Evolutionary conservation across 2,113 vertebrate genomes (phyloP).

Genomic region (Mystacornis crossleyi): DNA sequence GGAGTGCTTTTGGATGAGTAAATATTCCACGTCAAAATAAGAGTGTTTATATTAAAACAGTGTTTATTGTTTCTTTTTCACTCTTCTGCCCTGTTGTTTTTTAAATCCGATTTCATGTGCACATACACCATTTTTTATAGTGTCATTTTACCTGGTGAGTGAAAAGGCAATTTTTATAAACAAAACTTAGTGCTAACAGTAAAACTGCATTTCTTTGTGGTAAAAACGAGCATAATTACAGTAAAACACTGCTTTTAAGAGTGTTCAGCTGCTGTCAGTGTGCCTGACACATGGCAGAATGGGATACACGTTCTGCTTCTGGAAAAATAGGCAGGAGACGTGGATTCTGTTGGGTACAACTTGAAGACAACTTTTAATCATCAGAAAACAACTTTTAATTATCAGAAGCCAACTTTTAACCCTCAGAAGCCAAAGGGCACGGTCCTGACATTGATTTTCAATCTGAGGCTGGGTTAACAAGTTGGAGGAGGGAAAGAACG

Average conservation of each 20-base stretch:
- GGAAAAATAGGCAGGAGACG: not conserved
- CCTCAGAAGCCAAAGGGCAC: not conserved
- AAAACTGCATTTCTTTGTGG: not conserved
- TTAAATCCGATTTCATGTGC: not conserved
- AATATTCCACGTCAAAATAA: not conserved
- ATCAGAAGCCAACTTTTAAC: not conserved
- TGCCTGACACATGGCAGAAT: not conserved
- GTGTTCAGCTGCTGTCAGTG: not conserved
- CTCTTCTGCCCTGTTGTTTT: not conserved
- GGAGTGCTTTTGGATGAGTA: not conserved
- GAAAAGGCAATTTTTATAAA: not conserved
- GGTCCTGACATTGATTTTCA: not conserved
- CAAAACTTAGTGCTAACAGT: not conserved
- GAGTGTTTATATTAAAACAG: not conserved
- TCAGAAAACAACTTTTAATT: not conserved
- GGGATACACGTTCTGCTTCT: not conserved
- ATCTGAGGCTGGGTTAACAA: not conserved
- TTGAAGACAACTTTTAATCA: not conserved
- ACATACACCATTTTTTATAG: accelerated
- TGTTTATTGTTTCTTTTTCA: not conserved
- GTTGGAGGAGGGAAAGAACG: not conserved
- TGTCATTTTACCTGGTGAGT: not conserved
- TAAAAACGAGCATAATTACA: not conserved
- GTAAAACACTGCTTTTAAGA: not conserved
- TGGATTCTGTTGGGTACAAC: not conserved